Conservation (phyloP, 2,797 vertebrate genomes). For the Chanos chanos region DNA sequence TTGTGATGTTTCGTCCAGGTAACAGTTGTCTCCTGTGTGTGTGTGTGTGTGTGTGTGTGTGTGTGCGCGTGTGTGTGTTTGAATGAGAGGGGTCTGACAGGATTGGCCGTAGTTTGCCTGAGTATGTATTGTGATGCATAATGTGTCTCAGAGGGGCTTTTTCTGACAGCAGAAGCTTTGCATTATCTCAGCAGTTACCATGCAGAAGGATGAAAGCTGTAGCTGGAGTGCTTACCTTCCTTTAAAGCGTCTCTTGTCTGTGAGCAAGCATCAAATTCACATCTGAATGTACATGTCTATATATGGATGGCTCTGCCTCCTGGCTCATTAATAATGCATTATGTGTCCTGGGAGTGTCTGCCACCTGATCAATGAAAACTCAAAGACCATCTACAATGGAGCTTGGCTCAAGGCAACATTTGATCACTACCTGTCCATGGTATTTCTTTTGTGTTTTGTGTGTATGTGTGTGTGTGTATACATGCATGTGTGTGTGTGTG, state of each 20-base stretch:
- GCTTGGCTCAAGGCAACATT: constrained; percentile 75
- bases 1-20: too few species aligned
- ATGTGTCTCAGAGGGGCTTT: background rate
- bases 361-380: constrained; percentile 73
- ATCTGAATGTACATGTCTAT: background rate
- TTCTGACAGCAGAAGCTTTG: background rate
- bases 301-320: too few species aligned
- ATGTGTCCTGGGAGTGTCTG: constrained; percentile 64
- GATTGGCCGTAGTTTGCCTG: background rate
- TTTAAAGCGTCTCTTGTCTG: background rate
- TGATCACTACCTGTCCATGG: constrained; percentile 69
- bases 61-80: background rate
- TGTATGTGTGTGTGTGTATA: too few species aligned
- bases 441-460: constrained; percentile 58
- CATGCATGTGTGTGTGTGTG: too few species aligned
- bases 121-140: background rate
- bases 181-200: constrained; percentile 53
- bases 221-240: constrained; percentile 21
- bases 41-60: too few species aligned
- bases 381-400: constrained; percentile 75
- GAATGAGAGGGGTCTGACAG: background rate
- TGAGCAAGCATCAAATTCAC: background rate
- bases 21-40: too few species aligned
- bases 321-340: constrained; percentile 73
- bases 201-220: constrained; percentile 52